A percentile compares a stretch with the other conserved stretches of the same genome.
These are phyloP conservation scores for Thamnophis sirtalis DNA, from an alignment of 2,113 vertebrate genomes.

Conservation along the genomic window DNA sequence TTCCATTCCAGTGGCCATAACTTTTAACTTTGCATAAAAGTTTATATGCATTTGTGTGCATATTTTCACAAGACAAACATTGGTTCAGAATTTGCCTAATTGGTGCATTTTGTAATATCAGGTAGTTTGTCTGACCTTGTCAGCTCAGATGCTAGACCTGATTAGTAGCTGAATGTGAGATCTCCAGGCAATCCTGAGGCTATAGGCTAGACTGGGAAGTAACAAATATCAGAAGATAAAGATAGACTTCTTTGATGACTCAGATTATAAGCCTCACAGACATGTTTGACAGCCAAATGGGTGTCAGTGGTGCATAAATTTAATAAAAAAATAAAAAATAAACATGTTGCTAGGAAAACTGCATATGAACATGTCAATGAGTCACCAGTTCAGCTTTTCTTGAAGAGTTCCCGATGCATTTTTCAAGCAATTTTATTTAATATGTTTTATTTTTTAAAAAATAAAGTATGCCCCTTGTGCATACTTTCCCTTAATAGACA, in stretches of 20 bases:
- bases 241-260: neutral
- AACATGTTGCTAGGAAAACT: neutral
- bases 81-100: neutral
- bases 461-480: neutral
- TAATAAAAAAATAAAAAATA: neutral
- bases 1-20: neutral
- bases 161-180: neutral
- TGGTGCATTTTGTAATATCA: neutral
- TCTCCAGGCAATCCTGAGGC: neutral
- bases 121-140: neutral
- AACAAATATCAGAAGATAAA: neutral
- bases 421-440: neutral
- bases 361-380: neutral
- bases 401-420: neutral
- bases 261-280: neutral
- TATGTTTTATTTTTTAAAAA: neutral
- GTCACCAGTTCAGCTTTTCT: neutral
- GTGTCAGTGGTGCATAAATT: neutral
- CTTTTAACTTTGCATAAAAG: neutral
- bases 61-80: neutral
- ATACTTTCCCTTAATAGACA: neutral
- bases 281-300: neutral
- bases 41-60: neutral
- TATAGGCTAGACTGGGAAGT: neutral
- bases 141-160: neutral